Base-by-base conservation (phyloP, 1,140 invertebrate species). In the Drosophila bifasciata region DNA sequence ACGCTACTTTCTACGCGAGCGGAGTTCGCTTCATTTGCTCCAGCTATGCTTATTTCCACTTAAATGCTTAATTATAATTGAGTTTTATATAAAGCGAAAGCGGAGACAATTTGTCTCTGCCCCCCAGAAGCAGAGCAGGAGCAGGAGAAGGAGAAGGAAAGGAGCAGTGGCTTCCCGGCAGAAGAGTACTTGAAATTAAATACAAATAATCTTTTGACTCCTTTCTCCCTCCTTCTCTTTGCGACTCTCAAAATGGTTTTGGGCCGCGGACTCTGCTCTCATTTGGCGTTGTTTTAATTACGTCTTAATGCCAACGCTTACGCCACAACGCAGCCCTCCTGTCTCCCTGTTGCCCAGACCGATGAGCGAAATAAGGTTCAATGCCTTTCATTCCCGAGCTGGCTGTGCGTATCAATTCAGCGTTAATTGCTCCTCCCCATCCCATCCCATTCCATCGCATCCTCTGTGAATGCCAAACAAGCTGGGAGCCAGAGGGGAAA, bases 51-150 rank as follows among this genome's bases (percentile, higher is more conserved):
- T 69, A 68, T 69, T 81, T 89, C 78, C 81, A 81, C 80, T 85
- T 86, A 81, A 89, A 81, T 89, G 80, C 86, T 90, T 85, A 81
- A 86, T 81, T 89, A 86, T 89, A 89, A 89, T 89, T 89, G 78
- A 86, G 85, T 90, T 89, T 64, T 68, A 64, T 81, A 64, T 73
- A 73, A 52, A 63, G 52, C 32, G 25, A 15, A 68, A 62, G 15
- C 19, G 32, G 50, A 51, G 72, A 68, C 76, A 79, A 48, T 79
- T 77, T 86, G 77, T 86, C 67, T 71, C 64, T 74, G 55, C 8
- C 28, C 11, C 11, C n/a, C n/a, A n/a, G n/a, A n/a, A n/a, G n/a
- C n/a, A n/a, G n/a, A n/a, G n/a, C n/a, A n/a, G n/a, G n/a, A 48
- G 21, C 25, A 57, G 49, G 44, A 39, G 11, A 3, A 19, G 36